Evolutionary conservation across 2,113 vertebrate species (phyloP).

Genomic region (Rhinoderma darwinii): DNA sequence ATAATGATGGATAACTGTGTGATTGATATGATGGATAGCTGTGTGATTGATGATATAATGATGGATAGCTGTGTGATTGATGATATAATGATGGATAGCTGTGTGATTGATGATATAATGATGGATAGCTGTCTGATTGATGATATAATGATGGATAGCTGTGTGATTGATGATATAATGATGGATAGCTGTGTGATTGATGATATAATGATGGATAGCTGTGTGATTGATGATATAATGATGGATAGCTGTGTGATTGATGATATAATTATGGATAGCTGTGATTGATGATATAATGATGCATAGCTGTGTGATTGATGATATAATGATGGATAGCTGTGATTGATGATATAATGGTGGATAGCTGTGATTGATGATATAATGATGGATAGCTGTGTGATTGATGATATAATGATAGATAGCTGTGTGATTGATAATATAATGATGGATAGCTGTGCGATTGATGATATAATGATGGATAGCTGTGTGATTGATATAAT

Average conservation of each 20-base stretch:
- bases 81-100: neutral
- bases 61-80: neutral
- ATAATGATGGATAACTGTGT: neutral
- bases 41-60: neutral
- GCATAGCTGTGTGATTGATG: neutral
- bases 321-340: neutral
- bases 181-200: neutral
- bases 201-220: neutral
- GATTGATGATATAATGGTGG: neutral
- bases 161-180: neutral
- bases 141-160: neutral
- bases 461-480: too few species aligned
- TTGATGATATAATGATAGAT: neutral
- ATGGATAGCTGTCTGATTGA: neutral
- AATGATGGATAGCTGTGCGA: too few species aligned
- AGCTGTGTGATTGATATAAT: too few species aligned
- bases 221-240: neutral
- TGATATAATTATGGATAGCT: neutral
- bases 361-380: neutral
- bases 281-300: neutral
- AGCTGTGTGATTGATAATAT: too few species aligned
- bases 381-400: neutral
- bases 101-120: neutral
- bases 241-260: neutral
- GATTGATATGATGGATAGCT: neutral